Conservation (phyloP, 2,797 vertebrate genomes). For the Lindbergichthys nudifrons region DNA sequence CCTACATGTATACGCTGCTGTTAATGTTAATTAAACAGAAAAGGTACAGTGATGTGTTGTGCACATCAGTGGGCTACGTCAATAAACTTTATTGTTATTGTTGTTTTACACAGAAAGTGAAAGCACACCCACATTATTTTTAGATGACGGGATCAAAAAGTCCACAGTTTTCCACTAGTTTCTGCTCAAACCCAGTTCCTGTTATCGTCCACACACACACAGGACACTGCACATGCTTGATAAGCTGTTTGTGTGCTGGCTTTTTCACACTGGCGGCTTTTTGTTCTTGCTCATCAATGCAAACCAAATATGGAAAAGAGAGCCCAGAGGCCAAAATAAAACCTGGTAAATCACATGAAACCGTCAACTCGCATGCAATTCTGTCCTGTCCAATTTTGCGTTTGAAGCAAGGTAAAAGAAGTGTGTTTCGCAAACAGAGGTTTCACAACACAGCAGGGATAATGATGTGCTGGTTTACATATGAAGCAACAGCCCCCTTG, state of each 20-base stretch:
- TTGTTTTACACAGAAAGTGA: constrained; percentile 32
- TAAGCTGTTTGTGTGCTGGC: constrained; percentile 64
- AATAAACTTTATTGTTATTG: constrained; percentile 45
- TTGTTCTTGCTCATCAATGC: constrained; percentile 55
- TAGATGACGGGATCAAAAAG: constrained; percentile 74
- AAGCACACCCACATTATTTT: constrained; percentile 72
- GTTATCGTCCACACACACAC: constrained; percentile 71
- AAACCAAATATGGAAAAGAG: constrained; percentile 53
- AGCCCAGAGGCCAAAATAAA: constrained; percentile 39
- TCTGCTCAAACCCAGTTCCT: constrained; percentile 74
- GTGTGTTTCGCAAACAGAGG: constrained; percentile 40
- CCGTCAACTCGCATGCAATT: constrained; percentile 39
- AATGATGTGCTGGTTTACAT: constrained; percentile 51
- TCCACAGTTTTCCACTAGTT: constrained; percentile 73
- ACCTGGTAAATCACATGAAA: constrained; percentile 40
- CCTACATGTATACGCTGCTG: constrained; percentile 26
- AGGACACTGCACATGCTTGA: constrained; percentile 74
- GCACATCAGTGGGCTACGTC: constrained; percentile 1
- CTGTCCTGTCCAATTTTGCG: constrained; percentile 20
- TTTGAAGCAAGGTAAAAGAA: constrained; percentile 45
- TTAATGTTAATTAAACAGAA: constrained; percentile 55
- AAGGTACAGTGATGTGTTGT: constrained; percentile 28
- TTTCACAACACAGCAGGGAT: constrained; percentile 23
- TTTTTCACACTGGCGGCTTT: constrained; percentile 49
- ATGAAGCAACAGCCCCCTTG: background rate